These are phyloP conservation scores for Pseudorhombus dupliciocellatus DNA, from an alignment of 2,113 vertebrate genomes.

Conservation along the genomic window DNA sequence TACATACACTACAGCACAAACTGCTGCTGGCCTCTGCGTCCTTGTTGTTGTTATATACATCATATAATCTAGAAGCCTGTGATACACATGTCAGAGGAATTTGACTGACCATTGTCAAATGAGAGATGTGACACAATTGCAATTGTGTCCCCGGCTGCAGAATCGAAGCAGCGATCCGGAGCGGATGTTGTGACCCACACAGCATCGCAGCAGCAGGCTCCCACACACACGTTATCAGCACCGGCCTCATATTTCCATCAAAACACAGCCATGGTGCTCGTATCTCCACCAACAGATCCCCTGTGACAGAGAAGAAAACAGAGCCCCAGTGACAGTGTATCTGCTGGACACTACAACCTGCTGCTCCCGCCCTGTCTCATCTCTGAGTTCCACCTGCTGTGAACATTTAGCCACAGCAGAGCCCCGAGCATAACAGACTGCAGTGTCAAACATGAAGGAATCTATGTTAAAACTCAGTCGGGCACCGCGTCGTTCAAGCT, in stretches of 20 bases:
- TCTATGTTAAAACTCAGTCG: background rate
- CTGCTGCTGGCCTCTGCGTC: background rate
- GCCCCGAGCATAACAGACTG: background rate
- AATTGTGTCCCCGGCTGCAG: conserved; percentile 18
- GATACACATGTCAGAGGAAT: conserved; percentile 10
- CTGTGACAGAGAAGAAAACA: conserved; percentile 40
- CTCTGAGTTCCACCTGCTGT: background rate
- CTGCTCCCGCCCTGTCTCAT: conserved; percentile 7
- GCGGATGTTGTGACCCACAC: conserved; percentile 39
- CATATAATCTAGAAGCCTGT: background rate
- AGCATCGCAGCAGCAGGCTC: background rate
- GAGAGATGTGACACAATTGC: conserved; percentile 37
- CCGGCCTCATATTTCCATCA: conserved; percentile 43
- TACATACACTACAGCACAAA: background rate
- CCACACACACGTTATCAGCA: conserved; percentile 30
- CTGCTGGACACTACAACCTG: background rate
- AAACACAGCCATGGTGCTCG: conserved; percentile 18
- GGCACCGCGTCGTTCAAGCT: too few relatives aligned
- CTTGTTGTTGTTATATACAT: background rate
- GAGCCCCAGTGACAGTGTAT: conserved; percentile 6
- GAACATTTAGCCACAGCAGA: background rate
- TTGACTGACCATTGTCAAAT: background rate
- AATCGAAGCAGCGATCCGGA: background rate
- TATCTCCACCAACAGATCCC: conserved; percentile 30
- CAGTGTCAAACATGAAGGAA: background rate